Conservation (phyloP, 2,113 vertebrate species). For the Protobothrops mucrosquamatus region DNA sequence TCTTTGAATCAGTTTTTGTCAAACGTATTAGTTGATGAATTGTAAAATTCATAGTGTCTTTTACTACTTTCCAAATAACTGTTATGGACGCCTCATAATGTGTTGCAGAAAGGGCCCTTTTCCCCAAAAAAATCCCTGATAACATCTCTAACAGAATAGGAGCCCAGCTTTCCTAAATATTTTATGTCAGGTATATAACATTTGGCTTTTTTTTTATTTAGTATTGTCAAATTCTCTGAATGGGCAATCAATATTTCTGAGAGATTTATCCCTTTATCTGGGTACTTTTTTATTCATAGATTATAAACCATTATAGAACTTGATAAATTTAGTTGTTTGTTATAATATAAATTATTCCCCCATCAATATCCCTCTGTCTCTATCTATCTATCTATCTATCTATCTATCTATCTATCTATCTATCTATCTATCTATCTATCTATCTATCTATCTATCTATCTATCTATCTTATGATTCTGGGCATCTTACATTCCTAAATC, state of each 20-base stretch:
- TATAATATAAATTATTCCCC: not conserved
- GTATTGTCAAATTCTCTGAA: not conserved
- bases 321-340: not conserved
- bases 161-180: not conserved
- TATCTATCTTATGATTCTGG: not conserved
- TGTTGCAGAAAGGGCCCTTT: not conserved
- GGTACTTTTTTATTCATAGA: not conserved
- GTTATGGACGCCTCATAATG: not conserved
- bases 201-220: not conserved
- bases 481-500: not conserved
- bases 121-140: not conserved
- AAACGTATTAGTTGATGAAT: not conserved
- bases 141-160: not conserved
- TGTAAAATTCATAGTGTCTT: not conserved
- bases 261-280: not conserved
- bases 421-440: too few species aligned
- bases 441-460: too few species aligned
- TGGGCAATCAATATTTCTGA: not conserved
- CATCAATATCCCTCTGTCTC: not conserved
- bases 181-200: not conserved
- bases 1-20: not conserved
- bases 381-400: not conserved
- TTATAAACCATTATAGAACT: not conserved
- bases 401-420: too few species aligned
- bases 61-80: not conserved